Conservation (phyloP, 2,888 invertebrate genomes). For the Emmelina monodactyla region DNA sequence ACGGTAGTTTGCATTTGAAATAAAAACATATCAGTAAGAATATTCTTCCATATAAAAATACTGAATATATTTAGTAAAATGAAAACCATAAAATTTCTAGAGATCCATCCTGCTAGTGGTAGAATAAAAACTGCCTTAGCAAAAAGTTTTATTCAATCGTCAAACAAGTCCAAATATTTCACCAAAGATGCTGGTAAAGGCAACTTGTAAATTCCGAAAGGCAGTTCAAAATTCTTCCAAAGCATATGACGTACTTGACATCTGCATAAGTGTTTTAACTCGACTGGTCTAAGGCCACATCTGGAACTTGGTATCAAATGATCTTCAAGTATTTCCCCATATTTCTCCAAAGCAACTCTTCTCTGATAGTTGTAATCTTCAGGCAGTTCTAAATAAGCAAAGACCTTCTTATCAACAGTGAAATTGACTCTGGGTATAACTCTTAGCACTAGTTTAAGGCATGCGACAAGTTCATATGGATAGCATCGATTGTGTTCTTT, state of each 20-base stretch:
- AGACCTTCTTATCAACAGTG: constrained; percentile 38
- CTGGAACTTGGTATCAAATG: constrained; percentile 68
- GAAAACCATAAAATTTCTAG: too few relatives aligned
- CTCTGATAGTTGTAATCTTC: constrained; percentile 54
- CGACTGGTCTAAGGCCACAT: constrained; percentile 70
- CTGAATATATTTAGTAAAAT: too few relatives aligned
- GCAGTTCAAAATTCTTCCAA: constrained; percentile 75
- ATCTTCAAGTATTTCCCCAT: constrained; percentile 60
- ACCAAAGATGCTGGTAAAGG: constrained; percentile 72
- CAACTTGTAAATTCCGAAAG: constrained; percentile 74
- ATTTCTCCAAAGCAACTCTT: constrained; percentile 43
- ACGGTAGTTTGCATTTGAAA: too few relatives aligned
- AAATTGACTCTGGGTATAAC: constrained; percentile 68
- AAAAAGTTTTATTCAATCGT: constrained; percentile 58
- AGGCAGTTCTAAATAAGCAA: constrained; percentile 39
- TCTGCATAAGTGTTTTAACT: constrained; percentile 78
- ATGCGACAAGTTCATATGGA: constrained; percentile 74
- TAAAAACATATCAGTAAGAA: too few relatives aligned
- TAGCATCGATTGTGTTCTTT: constrained; percentile 70
- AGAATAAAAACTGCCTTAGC: too few relatives aligned
- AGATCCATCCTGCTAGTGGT: too few relatives aligned
- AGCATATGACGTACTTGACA: constrained; percentile 73
- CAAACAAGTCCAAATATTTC: constrained; percentile 76
- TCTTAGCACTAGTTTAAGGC: constrained; percentile 72
- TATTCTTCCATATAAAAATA: too few relatives aligned